Evolutionary conservation across 2,113 vertebrate genomes (phyloP), one percentile per base, ranked within the genome.

Genomic region (Hiodon tergisus): DNA sequence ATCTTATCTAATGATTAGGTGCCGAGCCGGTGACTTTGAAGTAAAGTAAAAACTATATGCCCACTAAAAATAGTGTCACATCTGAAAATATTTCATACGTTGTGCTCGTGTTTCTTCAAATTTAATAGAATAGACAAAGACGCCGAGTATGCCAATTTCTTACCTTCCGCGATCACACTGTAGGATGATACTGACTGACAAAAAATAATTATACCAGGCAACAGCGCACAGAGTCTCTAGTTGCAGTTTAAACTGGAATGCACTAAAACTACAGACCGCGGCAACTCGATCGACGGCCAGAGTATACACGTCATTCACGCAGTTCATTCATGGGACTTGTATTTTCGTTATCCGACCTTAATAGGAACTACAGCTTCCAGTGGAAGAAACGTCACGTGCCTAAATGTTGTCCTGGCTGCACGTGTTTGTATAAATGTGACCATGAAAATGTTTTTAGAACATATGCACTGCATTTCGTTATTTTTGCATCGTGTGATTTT

Each of bases 201-300:
- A 9, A 31, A 65, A 65, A 4, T 51, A 58, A 70, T 54, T 48
- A 46, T 58, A 53, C 16, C 57, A 65, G 72, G 13, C 2, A 62
- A 13, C 7, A 16, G 69, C 69, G 72, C 78, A 77, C 54, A 7
- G 61, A 67, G 4, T 16, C 58, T 73, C 67, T 48, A 46, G 81
- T 76, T 76, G 73, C 76, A 78, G 78, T 66, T 17, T 77, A 80
- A 68, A 77, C 60, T 53, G 69, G 7, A 78, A 79, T 54, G 51
- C 46, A 68, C 73, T 80, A 76, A 75, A 61, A 78, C 17, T 57
- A 50, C 70, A 50, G 58, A 71, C 68, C 3, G 71, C 52, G 60
- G 57, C 55, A 51, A 57, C 72, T 66, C 17, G 69, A 61, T 77
- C 47, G 3, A 31, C 14, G 60, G 9, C 16, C 47, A 14, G 54